Evolutionary conservation across 2,888 invertebrate species (phyloP), one percentile per base, ranked within the genome.

Genomic region (Noctua janthina): DNA sequence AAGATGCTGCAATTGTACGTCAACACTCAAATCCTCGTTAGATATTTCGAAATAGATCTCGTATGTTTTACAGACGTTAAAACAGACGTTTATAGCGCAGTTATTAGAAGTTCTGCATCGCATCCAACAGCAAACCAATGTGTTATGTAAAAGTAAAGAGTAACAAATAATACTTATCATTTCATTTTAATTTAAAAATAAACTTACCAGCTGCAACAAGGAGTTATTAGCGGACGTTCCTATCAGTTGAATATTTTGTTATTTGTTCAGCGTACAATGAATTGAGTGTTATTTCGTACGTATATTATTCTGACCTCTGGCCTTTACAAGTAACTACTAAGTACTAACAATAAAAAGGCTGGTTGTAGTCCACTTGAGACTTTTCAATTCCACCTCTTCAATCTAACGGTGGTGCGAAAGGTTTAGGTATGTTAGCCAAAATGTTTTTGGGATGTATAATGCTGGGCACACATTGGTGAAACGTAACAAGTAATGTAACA

Each of bases 201-300:
- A 69, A 69, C 39, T 54, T 39, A 35, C 29, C 77, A 82, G 59
- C 46, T 46, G 49, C 62, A 54, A 1, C 66, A 35, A 35, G 23
- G 15, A 64, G 64, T 72, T 76, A 66, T 29, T n/a, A 85, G 5
- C 86, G 84, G 84, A 84, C 5, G 82, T 75, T 8, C 39, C 59
- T 84, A 84, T 84, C 86, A 69, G 59, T 66, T 68, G 17, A 13
- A 54, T 11, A 72, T 49, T 23, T 46, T 66, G 39, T 64, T 23
- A 13, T 66, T 59, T 69, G 73, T 78, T 51, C 10, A 11, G 62
- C 67, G 35, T 56, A 35, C n/a, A 51, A 17, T 64, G 54, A 56
- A 69, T 35, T 49, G 6, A 29, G 17, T 13, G 20, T 29, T 67
- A 54, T 35, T 71, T 29, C 54, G 10, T 59, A 43, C 49, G n/a